Evolutionary conservation across 2,797 vertebrate species (phyloP).

Genomic region (Lacerta agilis): DNA sequence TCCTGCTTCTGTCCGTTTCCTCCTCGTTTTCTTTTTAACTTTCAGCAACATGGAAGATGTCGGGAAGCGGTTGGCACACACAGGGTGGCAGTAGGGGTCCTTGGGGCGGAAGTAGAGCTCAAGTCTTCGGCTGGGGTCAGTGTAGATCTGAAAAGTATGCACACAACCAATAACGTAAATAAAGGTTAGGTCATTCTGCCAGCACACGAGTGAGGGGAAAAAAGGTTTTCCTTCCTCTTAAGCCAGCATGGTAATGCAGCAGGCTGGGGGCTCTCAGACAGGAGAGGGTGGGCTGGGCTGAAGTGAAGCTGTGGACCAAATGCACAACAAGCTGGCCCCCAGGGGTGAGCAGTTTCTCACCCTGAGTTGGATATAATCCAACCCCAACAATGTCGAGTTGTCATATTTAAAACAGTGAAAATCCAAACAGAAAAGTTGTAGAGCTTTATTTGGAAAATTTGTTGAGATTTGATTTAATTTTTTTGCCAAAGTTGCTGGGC

Average conservation of each 20-base stretch:
- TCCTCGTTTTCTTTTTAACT: constrained; percentile 81
- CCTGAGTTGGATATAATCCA: too few relatives aligned
- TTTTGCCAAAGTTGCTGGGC: too few relatives aligned
- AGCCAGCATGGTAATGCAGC: neutral
- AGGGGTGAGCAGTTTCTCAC: too few relatives aligned
- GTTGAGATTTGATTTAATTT: too few relatives aligned
- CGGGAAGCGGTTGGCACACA: constrained; percentile 91
- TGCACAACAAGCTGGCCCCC: too few relatives aligned
- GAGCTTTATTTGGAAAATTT: too few relatives aligned
- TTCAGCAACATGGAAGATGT: constrained; percentile 90
- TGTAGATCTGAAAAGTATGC: constrained; percentile 80
- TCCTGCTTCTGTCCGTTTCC: neutral
- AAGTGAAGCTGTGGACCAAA: neutral
- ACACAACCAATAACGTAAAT: neutral
- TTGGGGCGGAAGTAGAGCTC: constrained; percentile 92
- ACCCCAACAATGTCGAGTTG: too few relatives aligned
- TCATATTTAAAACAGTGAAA: too few relatives aligned
- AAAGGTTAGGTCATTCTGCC: neutral
- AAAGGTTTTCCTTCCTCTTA: neutral
- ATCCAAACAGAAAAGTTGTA: too few relatives aligned
- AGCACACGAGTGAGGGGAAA: neutral
- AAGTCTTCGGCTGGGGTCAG: constrained; percentile 86
- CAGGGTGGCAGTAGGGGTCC: constrained; percentile 93
- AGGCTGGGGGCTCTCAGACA: neutral
- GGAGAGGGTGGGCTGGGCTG: neutral